Evolutionary conservation across 1,140 invertebrate species (phyloP).

Genomic region (Sarcophaga bullata): DNA sequence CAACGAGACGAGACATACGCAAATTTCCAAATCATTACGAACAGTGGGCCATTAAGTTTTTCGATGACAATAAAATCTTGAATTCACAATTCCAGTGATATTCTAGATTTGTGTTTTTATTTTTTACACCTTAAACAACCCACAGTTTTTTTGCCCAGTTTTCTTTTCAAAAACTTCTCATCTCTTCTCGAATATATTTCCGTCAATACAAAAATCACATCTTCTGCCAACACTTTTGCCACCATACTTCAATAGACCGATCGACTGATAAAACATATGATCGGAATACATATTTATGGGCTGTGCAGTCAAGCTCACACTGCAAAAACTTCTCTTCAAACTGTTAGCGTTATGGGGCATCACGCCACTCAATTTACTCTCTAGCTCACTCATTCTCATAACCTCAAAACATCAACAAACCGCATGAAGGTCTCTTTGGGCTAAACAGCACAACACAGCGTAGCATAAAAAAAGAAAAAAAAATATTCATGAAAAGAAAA

Average conservation of each 20-base stretch:
- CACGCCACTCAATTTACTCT: conserved; percentile 26
- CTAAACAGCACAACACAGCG: not conserved
- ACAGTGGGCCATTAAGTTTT: not conserved
- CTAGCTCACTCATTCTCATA: not conserved
- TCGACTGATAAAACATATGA: too few relatives aligned
- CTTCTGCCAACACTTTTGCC: not conserved
- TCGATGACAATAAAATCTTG: too few relatives aligned
- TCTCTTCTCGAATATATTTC: conserved; percentile 17
- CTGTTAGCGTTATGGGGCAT: conserved; percentile 34
- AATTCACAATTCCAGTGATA: too few relatives aligned
- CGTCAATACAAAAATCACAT: conserved; percentile 30
- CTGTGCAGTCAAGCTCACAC: not conserved
- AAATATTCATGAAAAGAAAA: not conserved
- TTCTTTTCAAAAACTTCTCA: not conserved
- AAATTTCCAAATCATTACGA: not conserved
- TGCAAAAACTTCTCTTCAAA: not conserved
- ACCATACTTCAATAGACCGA: not conserved
- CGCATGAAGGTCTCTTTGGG: conserved; percentile 1
- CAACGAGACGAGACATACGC: not conserved
- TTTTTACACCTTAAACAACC: not conserved
- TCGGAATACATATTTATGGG: not conserved
- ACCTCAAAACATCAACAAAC: not conserved
- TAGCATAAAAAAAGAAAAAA: not conserved
- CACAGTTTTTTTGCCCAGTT: not conserved
- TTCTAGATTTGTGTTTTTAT: not conserved